A percentile compares a stretch with the other conserved stretches of the same genome.
Evolutionary conservation across 2,797 vertebrate species (phyloP).

Genomic region (Acanthurus tractus): DNA sequence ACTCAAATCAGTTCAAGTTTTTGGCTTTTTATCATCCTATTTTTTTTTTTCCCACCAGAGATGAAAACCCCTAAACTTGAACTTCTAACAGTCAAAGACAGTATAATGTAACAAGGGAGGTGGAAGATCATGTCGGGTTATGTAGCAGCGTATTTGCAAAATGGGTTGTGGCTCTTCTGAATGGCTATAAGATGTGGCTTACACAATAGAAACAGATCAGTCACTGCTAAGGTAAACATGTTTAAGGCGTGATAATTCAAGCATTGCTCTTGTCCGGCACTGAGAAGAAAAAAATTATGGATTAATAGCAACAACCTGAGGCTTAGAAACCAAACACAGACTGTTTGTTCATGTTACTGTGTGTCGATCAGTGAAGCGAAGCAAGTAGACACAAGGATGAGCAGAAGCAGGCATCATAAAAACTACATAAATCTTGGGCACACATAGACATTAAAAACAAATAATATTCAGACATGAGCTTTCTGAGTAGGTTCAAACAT

Average conservation of each 20-base stretch:
- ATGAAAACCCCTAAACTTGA: constrained; percentile 6
- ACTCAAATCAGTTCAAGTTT: not conserved
- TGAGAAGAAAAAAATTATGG: not conserved
- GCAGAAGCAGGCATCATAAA: not conserved
- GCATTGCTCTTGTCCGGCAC: not conserved
- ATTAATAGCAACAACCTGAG: constrained; percentile 45
- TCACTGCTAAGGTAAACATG: constrained; percentile 60
- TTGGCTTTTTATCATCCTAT: not conserved
- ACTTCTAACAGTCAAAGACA: not conserved
- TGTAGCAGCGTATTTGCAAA: constrained; percentile 57
- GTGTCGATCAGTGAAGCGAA: constrained; percentile 8
- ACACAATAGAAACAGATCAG: not conserved
- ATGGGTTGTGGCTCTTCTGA: constrained; percentile 49
- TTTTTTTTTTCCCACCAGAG: not conserved
- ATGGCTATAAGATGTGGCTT: not conserved
- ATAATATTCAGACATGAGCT: constrained; percentile 1
- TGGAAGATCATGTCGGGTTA: not conserved
- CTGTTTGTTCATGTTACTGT: not conserved
- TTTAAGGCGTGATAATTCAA: not conserved
- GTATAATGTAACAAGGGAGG: not conserved
- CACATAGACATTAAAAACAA: constrained; percentile 42
- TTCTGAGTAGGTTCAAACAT: constrained; percentile 28
- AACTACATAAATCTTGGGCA: constrained; percentile 1
- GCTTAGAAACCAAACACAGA: constrained; percentile 45
- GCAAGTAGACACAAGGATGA: constrained; percentile 43